Evolutionary conservation across 2,888 invertebrate species (phyloP), one percentile per base, ranked within the genome.

Genomic region (Silvanus unidentatus): DNA sequence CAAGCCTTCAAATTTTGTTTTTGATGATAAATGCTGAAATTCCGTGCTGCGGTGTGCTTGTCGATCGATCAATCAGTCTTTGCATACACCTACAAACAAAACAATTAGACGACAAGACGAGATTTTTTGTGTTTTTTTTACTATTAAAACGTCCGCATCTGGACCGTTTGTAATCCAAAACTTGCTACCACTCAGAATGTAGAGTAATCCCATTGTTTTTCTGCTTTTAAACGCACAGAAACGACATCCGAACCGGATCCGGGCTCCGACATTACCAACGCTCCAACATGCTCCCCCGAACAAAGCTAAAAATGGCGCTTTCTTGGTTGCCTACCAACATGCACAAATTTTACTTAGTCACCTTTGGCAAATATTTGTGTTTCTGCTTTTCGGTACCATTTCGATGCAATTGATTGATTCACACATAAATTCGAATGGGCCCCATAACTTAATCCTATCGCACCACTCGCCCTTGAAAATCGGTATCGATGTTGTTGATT

Each of bases 91-190:
- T 84, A n/a, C n/a, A 60, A 22, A 54, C 28, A n/a, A n/a, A n/a
- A n/a, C n/a, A n/a, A n/a, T n/a, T n/a, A n/a, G n/a, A n/a, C n/a
- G n/a, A n/a, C n/a, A n/a, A n/a, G n/a, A n/a, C n/a, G n/a, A n/a
- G n/a, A n/a, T n/a, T n/a, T n/a, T n/a, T n/a, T n/a, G n/a, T n/a
- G n/a, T n/a, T n/a, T n/a, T 36, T 63, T 72, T 72, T 68, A 84
- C 96, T 58, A 99, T 84, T 51, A 97, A 71, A 11, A 91, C 86
- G 68, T 99, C 96, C 15, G 99, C 98, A 71, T 95, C 91, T 0
- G 95, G 88, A 4, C 91, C 98, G 70, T 99, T 99, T 0, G 99
- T 99, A 49, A 99, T 99, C 99, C 99, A 99, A 72, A 98, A 98
- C 71, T 99, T 99, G 59, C 78, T 90, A 2, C 99, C 99, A 69